Percentiles rank a stretch among this genome's conserved stretches.
phyloP scores from a whole-genome alignment of 2,113 vertebrate genomes.

The Channa maculata region DNA sequence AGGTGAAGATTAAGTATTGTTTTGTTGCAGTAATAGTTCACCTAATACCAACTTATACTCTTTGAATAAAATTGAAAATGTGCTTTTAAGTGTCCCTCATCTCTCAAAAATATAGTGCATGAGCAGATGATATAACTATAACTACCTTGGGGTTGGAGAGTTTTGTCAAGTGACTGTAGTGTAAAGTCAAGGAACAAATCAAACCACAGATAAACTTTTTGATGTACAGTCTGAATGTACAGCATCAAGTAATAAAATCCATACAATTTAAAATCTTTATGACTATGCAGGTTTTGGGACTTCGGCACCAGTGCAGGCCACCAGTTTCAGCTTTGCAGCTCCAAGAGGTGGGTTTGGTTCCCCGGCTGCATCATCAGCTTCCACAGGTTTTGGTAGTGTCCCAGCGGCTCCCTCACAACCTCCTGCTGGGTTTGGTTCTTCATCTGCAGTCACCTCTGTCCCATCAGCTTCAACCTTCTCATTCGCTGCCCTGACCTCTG shows the following conservation, averaged over 20 bases:
- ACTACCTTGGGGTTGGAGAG: too few relatives aligned
- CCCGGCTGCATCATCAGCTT: constrained; percentile 52
- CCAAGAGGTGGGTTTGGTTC: constrained; percentile 66
- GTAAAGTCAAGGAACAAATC: background rate
- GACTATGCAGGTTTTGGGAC: constrained; percentile 80
- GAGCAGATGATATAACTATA: too few relatives aligned
- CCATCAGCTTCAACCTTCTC: constrained; percentile 70
- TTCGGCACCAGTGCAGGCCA: constrained; percentile 46
- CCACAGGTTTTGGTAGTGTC: constrained; percentile 70
- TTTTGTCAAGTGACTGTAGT: too few relatives aligned
- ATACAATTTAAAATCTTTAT: constrained; percentile 2
- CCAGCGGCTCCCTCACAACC: constrained; percentile 38
- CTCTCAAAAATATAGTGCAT: too few relatives aligned
- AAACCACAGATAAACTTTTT: too few relatives aligned
- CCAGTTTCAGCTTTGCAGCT: constrained; percentile 85
- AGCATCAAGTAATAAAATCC: background rate
- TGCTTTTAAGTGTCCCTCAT: too few relatives aligned
- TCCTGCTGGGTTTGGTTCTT: constrained; percentile 68
- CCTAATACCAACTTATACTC: too few relatives aligned
- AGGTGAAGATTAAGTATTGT: constrained; percentile 75
- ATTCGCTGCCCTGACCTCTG: constrained; percentile 56
- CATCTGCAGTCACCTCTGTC: constrained; percentile 30
- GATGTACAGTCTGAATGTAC: background rate
- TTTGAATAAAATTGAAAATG: too few relatives aligned
- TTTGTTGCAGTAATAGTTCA: background rate